phyloP scores from a whole-genome alignment of 2,888 invertebrate species.

The Ypsolopha sequella region DNA sequence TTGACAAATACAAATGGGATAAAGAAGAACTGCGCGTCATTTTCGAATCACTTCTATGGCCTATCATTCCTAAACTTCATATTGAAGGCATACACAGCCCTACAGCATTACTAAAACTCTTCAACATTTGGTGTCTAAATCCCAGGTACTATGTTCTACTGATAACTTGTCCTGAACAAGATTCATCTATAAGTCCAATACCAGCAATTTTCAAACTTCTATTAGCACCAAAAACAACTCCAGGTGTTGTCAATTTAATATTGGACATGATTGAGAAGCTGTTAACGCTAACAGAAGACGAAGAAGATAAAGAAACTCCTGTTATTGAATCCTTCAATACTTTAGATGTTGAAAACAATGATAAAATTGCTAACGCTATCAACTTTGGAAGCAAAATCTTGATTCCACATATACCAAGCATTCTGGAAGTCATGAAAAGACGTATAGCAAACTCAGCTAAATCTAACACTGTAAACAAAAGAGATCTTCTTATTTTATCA shows the following conservation, averaged over 20 bases:
- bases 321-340: constrained; percentile 45
- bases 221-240: constrained; percentile 75
- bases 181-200: constrained; percentile 68
- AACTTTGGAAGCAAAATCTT: constrained; percentile 82
- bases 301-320: constrained; percentile 53
- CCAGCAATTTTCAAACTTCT: constrained; percentile 79
- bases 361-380: constrained; percentile 23
- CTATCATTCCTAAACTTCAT: constrained; percentile 79
- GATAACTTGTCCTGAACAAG: constrained; percentile 65
- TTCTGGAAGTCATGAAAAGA: constrained; percentile 78
- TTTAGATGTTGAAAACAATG: constrained; percentile 25
- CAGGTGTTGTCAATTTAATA: constrained; percentile 76
- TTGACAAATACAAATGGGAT: constrained; percentile 81
- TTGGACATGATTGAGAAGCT: constrained; percentile 82
- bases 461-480: constrained; percentile 72
- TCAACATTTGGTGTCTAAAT: constrained; percentile 84
- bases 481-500: constrained; percentile 81
- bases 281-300: constrained; percentile 74
- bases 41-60: constrained; percentile 86
- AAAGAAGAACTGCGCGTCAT: constrained; percentile 78
- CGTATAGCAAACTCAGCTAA: constrained; percentile 72
- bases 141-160: constrained; percentile 82
- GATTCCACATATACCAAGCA: constrained; percentile 77
- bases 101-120: constrained; percentile 83
- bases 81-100: constrained; percentile 87